phyloP scores from a whole-genome alignment of 2,888 invertebrate genomes.

The Coleophora deauratella region DNA sequence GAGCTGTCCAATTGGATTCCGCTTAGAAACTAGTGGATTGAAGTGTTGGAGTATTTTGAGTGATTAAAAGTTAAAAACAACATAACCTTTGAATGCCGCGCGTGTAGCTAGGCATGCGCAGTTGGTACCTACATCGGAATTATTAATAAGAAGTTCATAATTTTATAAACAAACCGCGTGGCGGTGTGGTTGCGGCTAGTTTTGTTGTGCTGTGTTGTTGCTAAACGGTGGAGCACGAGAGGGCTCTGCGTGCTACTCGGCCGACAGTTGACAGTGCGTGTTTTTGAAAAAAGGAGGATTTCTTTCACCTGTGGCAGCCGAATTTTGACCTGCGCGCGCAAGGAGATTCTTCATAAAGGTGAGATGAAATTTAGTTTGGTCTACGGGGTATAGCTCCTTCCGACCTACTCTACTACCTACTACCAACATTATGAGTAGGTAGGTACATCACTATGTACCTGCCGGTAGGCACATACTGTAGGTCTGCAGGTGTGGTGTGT shows the following conservation, averaged over 20 bases:
- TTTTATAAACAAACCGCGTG: constrained; percentile 65
- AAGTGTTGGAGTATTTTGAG: constrained; percentile 31
- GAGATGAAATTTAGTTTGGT: constrained; percentile 22
- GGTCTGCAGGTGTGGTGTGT: constrained; percentile 18
- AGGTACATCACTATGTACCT: too few relatives aligned
- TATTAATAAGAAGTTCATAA: constrained; percentile 61
- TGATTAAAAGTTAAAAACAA: constrained; percentile 50
- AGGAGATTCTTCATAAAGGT: constrained; percentile 60
- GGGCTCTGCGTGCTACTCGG: constrained; percentile 19
- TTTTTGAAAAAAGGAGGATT: constrained; percentile 44
- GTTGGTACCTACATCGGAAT: constrained; percentile 49
- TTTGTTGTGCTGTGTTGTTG: constrained; percentile 36
- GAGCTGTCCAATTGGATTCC: constrained; percentile 50
- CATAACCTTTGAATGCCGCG: constrained; percentile 65
- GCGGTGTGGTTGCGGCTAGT: constrained; percentile 29
- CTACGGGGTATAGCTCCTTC: too few relatives aligned
- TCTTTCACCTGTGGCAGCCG: constrained; percentile 70
- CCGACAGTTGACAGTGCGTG: constrained; percentile 23
- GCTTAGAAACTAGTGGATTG: constrained; percentile 42
- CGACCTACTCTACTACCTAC: too few relatives aligned
- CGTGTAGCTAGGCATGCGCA: constrained; percentile 69
- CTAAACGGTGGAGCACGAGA: constrained; percentile 48
- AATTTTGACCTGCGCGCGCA: constrained; percentile 70
- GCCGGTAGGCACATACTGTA: constrained; percentile 1
- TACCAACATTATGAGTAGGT: background rate